Conservation (phyloP, 2,888 invertebrate species). For the Parasteatoda lunata region DNA sequence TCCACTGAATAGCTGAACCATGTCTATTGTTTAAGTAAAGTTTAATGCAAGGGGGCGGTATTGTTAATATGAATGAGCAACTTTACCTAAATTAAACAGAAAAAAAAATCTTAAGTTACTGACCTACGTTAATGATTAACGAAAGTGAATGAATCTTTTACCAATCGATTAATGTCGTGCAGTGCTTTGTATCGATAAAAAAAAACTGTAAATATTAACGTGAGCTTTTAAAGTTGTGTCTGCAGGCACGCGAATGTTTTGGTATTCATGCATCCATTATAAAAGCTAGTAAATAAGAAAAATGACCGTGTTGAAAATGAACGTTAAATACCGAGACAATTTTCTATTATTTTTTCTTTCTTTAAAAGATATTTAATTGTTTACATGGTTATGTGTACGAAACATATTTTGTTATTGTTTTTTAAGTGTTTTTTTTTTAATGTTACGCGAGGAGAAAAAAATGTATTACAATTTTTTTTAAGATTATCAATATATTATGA, state of each 20-base stretch:
- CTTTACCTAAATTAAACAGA: neutral
- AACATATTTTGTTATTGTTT: too few relatives aligned
- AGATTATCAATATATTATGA: too few relatives aligned
- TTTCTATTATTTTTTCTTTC: too few relatives aligned
- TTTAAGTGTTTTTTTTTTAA: too few relatives aligned
- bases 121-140: neutral
- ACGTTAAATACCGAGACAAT: neutral
- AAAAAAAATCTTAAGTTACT: neutral
- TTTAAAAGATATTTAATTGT: too few relatives aligned
- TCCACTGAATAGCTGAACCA: neutral
- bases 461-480: too few relatives aligned
- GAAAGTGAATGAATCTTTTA: neutral
- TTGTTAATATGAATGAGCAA: neutral
- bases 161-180: neutral
- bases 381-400: too few relatives aligned
- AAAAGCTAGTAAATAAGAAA: neutral
- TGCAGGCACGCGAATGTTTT: neutral
- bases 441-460: too few relatives aligned
- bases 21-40: neutral
- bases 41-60: slow-evolving; percentile 2
- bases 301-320: neutral
- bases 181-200: neutral
- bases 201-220: neutral
- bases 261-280: neutral
- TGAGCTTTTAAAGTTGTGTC: neutral